Percentiles rank a stretch among this genome's conserved stretches.
These are phyloP conservation scores for Apogon hyalosoma DNA, from an alignment of 2,797 vertebrate species.

Conservation along the genomic window DNA sequence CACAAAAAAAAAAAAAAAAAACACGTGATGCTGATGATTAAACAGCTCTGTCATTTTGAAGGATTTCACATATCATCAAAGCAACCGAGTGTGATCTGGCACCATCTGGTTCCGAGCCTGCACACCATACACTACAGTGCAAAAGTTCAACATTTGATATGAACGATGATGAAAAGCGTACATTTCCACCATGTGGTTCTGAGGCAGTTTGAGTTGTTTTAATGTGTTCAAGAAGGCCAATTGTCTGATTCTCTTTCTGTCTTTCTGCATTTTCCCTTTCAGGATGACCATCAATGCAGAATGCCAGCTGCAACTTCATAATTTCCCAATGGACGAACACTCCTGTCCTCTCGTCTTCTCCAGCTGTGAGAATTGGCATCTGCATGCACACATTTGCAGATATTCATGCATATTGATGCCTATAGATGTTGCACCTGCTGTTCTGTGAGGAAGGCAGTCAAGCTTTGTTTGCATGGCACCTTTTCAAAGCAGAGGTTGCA, in stretches of 20 bases:
- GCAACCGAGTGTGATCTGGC: conserved; percentile 47
- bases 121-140: background rate
- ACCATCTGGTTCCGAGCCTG: conserved; percentile 57
- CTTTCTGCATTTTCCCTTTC: conserved; percentile 32
- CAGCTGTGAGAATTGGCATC: conserved; percentile 89
- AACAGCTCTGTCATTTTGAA: conserved; percentile 54
- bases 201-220: background rate
- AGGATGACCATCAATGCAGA: conserved; percentile 96
- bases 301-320: conserved; percentile 94
- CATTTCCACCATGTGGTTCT: conserved; percentile 5
- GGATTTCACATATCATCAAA: conserved; percentile 53
- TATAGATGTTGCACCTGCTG: background rate
- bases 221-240: conserved; percentile 7
- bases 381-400: conserved; percentile 3
- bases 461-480: conserved; percentile 17
- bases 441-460: conserved; percentile 4
- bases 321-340: conserved; percentile 96
- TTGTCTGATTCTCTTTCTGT: conserved; percentile 33
- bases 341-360: conserved; percentile 95
- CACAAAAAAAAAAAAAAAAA: background rate
- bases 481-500: background rate
- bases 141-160: conserved; percentile 28
- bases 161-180: conserved; percentile 21
- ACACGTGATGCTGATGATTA: conserved; percentile 42
- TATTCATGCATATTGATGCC: background rate